Conservation (phyloP, 2,797 vertebrate genomes). For the Natrix natrix region DNA sequence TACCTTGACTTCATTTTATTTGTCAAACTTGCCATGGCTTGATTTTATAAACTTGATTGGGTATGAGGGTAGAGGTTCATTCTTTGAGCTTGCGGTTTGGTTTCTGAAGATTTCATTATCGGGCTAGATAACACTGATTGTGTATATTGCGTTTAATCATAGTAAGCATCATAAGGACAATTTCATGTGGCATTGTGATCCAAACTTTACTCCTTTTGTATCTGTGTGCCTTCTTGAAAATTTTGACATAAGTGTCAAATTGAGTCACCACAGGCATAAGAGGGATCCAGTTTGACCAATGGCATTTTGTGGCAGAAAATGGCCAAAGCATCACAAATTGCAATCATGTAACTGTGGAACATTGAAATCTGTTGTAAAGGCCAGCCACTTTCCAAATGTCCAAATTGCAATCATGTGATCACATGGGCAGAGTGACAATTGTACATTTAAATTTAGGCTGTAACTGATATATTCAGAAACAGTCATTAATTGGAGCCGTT, state of each 20-base stretch:
- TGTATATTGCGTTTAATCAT: not conserved
- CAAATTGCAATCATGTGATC: not conserved
- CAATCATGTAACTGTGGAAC: not conserved
- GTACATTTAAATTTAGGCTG: not conserved
- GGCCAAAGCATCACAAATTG: not conserved
- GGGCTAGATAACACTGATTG: not conserved
- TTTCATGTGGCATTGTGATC: not conserved
- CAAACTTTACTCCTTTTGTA: not conserved
- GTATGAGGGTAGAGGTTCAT: not conserved
- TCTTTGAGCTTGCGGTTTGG: not conserved
- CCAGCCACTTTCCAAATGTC: not conserved
- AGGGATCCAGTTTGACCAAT: not conserved
- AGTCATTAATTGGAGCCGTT: not conserved
- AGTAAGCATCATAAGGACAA: not conserved
- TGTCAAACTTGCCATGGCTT: not conserved
- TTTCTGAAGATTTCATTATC: not conserved
- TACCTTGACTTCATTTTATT: not conserved
- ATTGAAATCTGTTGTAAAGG: not conserved
- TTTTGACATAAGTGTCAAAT: not conserved
- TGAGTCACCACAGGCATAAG: not conserved
- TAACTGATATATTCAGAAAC: not conserved
- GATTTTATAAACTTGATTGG: not conserved
- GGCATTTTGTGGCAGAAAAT: not conserved
- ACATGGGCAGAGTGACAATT: not conserved
- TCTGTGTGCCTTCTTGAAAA: not conserved